Conservation (phyloP, 2,113 vertebrate species). For the Thunnus maccoyii region DNA sequence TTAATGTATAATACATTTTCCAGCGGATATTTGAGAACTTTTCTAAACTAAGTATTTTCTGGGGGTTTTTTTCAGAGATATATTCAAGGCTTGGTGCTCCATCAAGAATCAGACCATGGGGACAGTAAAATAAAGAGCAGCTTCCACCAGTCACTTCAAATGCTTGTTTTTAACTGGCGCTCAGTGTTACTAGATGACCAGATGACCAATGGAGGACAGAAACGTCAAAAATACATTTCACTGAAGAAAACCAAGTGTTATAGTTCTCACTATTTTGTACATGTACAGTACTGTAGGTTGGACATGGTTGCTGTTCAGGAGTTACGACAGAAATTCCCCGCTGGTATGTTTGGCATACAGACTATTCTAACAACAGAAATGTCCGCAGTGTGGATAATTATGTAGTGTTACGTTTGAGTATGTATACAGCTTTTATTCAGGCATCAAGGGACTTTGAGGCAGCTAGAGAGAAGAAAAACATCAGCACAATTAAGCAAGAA, state of each 20-base stretch:
- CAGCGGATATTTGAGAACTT: background rate
- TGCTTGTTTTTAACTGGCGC: background rate
- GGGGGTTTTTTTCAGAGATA: constrained; percentile 60
- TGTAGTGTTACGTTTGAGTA: constrained; percentile 6
- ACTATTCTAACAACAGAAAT: background rate
- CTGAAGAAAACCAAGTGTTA: background rate
- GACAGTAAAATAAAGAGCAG: constrained; percentile 74
- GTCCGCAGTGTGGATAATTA: constrained; percentile 6
- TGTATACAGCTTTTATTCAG: constrained; percentile 14
- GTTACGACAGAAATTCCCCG: background rate
- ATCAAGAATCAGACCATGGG: constrained; percentile 75
- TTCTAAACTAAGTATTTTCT: background rate
- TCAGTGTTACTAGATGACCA: background rate
- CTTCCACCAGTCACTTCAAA: background rate
- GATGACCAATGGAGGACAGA: background rate
- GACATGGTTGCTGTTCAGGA: constrained; percentile 20
- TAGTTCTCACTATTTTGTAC: background rate
- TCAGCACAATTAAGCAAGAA: constrained; percentile 17
- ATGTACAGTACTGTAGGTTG: constrained; percentile 6
- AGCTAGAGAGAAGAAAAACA: constrained; percentile 44
- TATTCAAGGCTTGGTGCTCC: constrained; percentile 83
- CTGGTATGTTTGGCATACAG: constrained; percentile 2
- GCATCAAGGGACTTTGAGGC: constrained; percentile 37
- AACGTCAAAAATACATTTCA: constrained; percentile 1
- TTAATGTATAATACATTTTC: background rate